phyloP scores from a whole-genome alignment of 2,888 invertebrate genomes.

The Palloptera scutellata region DNA sequence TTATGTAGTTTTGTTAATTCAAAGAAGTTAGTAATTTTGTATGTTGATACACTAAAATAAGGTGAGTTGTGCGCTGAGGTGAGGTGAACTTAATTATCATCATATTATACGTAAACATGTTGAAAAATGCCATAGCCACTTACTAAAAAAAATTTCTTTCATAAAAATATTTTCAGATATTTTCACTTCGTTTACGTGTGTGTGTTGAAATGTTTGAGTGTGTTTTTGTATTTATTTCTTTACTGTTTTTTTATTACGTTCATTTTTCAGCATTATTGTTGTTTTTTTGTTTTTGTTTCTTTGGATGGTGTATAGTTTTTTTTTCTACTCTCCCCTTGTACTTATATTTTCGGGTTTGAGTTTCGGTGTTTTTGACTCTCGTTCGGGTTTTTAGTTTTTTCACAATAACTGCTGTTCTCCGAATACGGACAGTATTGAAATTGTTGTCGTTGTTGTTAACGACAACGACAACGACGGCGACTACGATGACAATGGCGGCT shows the following conservation, averaged over 20 bases:
- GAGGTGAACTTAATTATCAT: no score
- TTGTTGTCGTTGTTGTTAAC: constrained; percentile 45
- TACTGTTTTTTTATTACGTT: neutral
- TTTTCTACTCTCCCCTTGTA: neutral
- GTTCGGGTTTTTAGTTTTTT: constrained; percentile 34
- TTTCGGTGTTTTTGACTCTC: neutral
- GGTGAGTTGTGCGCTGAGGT: no score
- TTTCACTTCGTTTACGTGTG: constrained; percentile 5
- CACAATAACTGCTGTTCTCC: constrained; percentile 37
- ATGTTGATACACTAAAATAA: no score
- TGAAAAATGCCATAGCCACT: no score
- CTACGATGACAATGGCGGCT: no score
- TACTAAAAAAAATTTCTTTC: no score
- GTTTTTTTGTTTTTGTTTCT: no score
- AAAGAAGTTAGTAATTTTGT: no score
- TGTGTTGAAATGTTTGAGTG: neutral
- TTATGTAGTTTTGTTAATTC: no score
- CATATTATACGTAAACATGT: no score
- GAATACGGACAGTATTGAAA: constrained; percentile 58
- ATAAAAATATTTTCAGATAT: neutral
- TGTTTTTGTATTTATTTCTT: constrained; percentile 6
- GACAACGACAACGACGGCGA: no score
- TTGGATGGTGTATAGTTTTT: no score
- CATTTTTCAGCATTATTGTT: neutral
- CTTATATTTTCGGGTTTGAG: neutral